Conservation (phyloP, 2,113 vertebrate species). For the Ornithorhynchus anatinus region DNA sequence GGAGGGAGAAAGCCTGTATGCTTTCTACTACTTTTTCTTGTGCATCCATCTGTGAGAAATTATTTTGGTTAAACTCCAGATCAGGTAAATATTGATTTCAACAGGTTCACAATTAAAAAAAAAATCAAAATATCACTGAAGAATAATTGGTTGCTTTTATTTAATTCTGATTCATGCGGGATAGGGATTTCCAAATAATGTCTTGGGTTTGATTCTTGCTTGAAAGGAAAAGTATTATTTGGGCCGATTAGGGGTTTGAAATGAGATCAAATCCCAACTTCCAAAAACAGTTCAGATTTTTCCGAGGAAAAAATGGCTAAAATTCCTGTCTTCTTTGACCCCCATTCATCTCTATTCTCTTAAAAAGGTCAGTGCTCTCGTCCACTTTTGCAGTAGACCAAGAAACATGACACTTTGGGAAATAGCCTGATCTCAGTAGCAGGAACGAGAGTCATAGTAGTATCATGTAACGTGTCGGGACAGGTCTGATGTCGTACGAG, state of each 20-base stretch:
- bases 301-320: constrained; percentile 43
- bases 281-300: constrained; percentile 15
- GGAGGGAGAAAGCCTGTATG: neutral
- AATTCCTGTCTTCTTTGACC: constrained; percentile 43
- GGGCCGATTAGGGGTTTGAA: neutral
- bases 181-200: neutral
- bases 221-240: neutral
- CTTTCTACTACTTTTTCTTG: neutral
- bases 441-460: no score
- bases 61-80: neutral
- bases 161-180: constrained; percentile 1
- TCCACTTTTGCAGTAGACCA: constrained; percentile 21
- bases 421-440: constrained; percentile 52
- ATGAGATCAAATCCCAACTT: neutral
- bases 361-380: constrained; percentile 42
- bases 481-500: no score
- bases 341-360: neutral
- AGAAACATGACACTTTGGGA: constrained; percentile 45
- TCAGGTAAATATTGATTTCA: neutral
- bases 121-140: neutral
- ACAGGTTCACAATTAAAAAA: neutral
- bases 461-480: no score
- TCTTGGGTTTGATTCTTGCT: neutral
- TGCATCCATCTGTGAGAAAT: no score
- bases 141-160: constrained; percentile 4